Evolutionary conservation across 37 sponge, comb jelly and placozoan species (phyloP).

Genomic region (Eunapius fragilis): DNA sequence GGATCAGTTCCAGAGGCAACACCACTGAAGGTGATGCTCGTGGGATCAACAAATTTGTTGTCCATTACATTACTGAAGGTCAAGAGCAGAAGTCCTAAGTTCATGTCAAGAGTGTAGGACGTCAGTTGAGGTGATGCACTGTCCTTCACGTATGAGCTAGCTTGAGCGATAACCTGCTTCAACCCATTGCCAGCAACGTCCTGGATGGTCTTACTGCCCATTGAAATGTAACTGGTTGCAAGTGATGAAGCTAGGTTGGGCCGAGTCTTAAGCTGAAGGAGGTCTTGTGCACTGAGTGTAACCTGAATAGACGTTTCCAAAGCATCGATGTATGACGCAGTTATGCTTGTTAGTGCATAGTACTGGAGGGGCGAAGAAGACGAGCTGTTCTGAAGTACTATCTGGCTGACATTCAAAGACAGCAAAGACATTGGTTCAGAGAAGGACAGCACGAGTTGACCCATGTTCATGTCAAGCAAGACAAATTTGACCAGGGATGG

Average conservation of each 20-base stretch:
- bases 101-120: constrained; percentile 74
- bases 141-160: constrained; percentile 47
- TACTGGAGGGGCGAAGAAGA: not conserved
- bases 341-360: constrained; percentile 57
- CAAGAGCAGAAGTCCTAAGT: constrained; percentile 59
- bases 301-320: constrained; percentile 45
- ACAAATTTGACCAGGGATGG: constrained; percentile 53
- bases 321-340: constrained; percentile 35
- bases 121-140: constrained; percentile 54
- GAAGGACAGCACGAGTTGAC: constrained; percentile 60
- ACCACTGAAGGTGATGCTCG: constrained; percentile 69
- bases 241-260: constrained; percentile 45
- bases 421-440: constrained; percentile 61
- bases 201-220: constrained; percentile 43
- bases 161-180: constrained; percentile 16
- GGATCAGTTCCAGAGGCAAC: constrained; percentile 39
- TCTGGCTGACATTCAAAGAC: constrained; percentile 29
- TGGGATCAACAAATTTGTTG: constrained; percentile 55
- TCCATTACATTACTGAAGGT: constrained; percentile 84
- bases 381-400: constrained; percentile 24
- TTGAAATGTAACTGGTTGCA: constrained; percentile 60
- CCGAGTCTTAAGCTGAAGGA: constrained; percentile 62
- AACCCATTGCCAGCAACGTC: constrained; percentile 77
- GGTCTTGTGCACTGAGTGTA: constrained; percentile 50
- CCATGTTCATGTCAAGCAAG: constrained; percentile 64